phyloP scores from a whole-genome alignment of 1,140 invertebrate genomes.

The Euwallacea similis region DNA sequence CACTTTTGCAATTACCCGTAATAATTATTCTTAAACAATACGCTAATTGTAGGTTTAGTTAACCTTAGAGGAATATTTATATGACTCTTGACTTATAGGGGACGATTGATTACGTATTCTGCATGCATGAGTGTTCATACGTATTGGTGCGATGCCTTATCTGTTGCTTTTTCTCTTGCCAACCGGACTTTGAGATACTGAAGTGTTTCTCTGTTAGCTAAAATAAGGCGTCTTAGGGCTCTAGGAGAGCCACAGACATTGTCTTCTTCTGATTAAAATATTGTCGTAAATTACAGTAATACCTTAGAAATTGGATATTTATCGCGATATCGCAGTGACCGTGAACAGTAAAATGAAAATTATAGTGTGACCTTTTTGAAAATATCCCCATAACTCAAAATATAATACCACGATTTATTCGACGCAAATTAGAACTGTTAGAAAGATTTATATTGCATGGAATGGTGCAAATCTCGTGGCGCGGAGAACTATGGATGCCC shows the following conservation, averaged over 20 bases:
- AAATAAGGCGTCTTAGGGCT: no score
- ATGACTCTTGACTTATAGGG: no score
- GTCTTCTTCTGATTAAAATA: slow-evolving; percentile 21
- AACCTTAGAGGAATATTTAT: not conserved
- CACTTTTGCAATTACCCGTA: slow-evolving; percentile 16
- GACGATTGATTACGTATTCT: no score
- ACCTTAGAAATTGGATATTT: slow-evolving; percentile 36
- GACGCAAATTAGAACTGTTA: slow-evolving; percentile 48
- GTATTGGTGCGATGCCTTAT: no score
- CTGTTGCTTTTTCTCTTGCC: no score
- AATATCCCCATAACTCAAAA: slow-evolving; percentile 44
- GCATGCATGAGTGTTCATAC: no score
- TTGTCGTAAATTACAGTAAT: slow-evolving; percentile 39
- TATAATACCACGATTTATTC: slow-evolving; percentile 46
- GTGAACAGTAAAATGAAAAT: slow-evolving; percentile 42
- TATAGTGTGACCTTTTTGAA: slow-evolving; percentile 43
- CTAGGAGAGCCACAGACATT: no score
- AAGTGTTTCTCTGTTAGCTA: no score
- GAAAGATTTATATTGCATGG: slow-evolving; percentile 45
- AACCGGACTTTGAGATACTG: no score
- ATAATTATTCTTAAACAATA: slow-evolving; percentile 6
- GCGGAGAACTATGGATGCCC: slow-evolving; percentile 35
- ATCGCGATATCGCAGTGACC: slow-evolving; percentile 38
- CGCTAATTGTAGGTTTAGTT: slow-evolving; percentile 2
- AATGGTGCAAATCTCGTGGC: slow-evolving; percentile 39